Percentiles rank a stretch among this genome's conserved stretches.
These are phyloP conservation scores for Tipula vernalis DNA, from an alignment of 2,888 invertebrate genomes.

Conservation along the genomic window DNA sequence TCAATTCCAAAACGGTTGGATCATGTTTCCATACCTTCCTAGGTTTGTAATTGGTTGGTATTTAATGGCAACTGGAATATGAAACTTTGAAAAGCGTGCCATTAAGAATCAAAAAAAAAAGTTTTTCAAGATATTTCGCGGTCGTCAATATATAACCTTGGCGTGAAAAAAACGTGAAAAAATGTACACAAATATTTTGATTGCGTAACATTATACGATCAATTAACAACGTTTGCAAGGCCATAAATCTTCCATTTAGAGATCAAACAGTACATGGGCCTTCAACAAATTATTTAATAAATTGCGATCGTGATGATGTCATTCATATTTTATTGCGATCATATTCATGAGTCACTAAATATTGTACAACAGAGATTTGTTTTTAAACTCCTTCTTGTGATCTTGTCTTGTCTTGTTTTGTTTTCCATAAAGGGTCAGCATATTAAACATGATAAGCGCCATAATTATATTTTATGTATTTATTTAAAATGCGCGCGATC, in stretches of 20 bases:
- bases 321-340: not conserved
- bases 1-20: no score
- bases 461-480: not conserved
- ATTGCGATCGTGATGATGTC: not conserved
- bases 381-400: not conserved
- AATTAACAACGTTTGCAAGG: not conserved
- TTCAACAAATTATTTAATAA: not conserved
- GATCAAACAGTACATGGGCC: not conserved
- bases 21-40: no score
- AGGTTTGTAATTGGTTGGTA: no score
- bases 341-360: not conserved
- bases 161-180: not conserved
- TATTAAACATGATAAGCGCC: not conserved
- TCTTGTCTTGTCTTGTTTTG: not conserved
- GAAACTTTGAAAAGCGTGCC: no score
- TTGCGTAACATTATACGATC: not conserved
- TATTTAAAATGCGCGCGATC: not conserved
- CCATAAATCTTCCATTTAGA: not conserved
- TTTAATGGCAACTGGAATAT: no score
- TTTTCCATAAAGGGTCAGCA: not conserved
- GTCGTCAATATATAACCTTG: not conserved
- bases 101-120: not conserved
- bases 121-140: not conserved
- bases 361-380: not conserved
- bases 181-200: not conserved